Evolutionary conservation across 2,888 invertebrate species (phyloP), one percentile per base, ranked within the genome.

Genomic region (Bruchidius siliquastri): DNA sequence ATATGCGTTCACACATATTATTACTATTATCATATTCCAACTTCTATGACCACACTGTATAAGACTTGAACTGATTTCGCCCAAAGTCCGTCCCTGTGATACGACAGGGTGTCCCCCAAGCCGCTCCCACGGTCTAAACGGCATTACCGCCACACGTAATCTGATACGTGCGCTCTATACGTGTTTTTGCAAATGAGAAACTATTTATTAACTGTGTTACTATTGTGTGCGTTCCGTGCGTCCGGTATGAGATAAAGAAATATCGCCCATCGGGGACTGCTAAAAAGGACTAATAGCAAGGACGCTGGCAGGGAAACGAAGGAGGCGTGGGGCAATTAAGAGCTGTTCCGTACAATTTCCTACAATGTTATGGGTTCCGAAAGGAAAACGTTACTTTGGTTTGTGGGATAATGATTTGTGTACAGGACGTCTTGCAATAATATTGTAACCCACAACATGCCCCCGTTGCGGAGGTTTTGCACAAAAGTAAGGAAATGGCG

Each of bases 131-230:
- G 82, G 82, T 82, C 79, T 76, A 82, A 84, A 82, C 82, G 81
- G 83, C 79, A 82, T 84, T 83, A 84, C 77, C 76, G 49, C 49
- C 49, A 49, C 49, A 49, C 49, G 85, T 85, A 85, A 85, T 85
- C 85, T 85, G 85, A 85, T 85, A 84, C 85, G 81, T 82, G 81
- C 80, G 83, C 79, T 68, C 78, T 82, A 82, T 82, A 83, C 85
- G 85, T 85, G 85, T 85, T 85, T 83, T 84, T 82, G 85, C 85
- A 85, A 85, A 85, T 85, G 84, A 85, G 84, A 85, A 84, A 84
- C 85, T 84, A 83, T 84, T 85, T 85, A 85, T 83, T 83, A 84
- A 84, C 80, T 81, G 80, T 22, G 21, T 79, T 76, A 73, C 81
- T 75, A 80, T 82, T 82, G 81, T 82, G 74, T 73, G 76, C 76